These are phyloP conservation scores for Cydia splendana DNA, from an alignment of 1,140 invertebrate species.

Conservation along the genomic window DNA sequence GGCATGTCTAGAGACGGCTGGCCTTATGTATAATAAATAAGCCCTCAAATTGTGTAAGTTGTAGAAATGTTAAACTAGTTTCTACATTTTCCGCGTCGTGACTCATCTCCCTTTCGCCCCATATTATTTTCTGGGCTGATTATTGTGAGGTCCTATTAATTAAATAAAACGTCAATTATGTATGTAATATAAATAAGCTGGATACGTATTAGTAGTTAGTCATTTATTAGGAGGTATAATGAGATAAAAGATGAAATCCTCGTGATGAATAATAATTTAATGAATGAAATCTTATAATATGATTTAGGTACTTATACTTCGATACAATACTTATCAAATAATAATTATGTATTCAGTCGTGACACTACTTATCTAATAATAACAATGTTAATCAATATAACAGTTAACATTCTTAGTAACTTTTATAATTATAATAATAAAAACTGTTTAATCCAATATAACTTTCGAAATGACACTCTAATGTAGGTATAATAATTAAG, in stretches of 20 bases:
- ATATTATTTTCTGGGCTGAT: background rate
- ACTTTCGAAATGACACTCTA: too few species aligned
- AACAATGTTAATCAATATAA: conserved; percentile 24
- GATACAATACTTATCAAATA: conserved; percentile 16
- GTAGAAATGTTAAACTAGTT: background rate
- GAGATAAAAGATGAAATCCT: conserved; percentile 5
- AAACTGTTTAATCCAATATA: background rate
- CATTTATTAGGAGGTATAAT: background rate
- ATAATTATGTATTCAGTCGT: conserved; percentile 26
- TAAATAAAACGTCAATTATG: background rate
- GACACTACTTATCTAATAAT: conserved; percentile 16
- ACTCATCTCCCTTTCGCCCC: conserved; percentile 8
- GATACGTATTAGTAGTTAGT: background rate
- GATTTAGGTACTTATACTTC: background rate
- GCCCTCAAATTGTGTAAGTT: background rate
- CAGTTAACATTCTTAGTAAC: conserved; percentile 1
- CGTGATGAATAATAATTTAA: conserved; percentile 15
- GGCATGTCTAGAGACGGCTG: background rate
- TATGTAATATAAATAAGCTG: background rate
- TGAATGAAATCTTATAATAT: conserved; percentile 23
- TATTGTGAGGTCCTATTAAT: background rate
- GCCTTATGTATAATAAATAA: background rate
- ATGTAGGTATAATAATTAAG: too few species aligned
- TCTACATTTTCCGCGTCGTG: background rate
- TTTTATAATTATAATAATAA: background rate